Percentiles rank a stretch among this genome's conserved stretches.
phyloP scores from a whole-genome alignment of 2,888 invertebrate genomes.

The Nudaria mundana region DNA sequence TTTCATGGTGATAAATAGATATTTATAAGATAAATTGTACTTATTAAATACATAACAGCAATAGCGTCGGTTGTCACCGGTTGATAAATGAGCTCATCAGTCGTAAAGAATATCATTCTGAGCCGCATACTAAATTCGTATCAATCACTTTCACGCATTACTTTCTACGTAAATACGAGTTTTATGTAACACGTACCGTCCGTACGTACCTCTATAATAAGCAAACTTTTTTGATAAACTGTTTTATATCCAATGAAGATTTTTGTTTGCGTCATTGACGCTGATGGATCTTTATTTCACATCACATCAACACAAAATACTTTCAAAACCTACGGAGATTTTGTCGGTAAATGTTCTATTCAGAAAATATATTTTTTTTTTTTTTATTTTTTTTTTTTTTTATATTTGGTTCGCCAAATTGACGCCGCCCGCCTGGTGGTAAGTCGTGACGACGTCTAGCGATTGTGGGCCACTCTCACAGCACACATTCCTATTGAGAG shows the following conservation, averaged over 20 bases:
- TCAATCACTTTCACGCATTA: conserved; percentile 70
- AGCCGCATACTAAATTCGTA: conserved; percentile 47
- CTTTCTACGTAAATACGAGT: conserved; percentile 59
- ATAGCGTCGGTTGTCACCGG: conserved; percentile 46
- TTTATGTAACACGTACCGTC: conserved; percentile 41
- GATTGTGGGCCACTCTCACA: too few relatives aligned
- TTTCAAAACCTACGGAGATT: conserved; percentile 15
- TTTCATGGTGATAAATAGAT: conserved; percentile 30
- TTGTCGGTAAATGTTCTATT: conserved; percentile 15
- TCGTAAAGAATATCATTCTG: conserved; percentile 38
- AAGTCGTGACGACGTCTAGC: too few relatives aligned
- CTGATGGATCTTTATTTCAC: conserved; percentile 21
- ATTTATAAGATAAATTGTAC: conserved; percentile 44
- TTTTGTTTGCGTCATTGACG: conserved; percentile 28
- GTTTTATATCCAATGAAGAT: too few relatives aligned
- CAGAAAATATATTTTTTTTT: conserved; percentile 17
- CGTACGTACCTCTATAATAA: too few relatives aligned
- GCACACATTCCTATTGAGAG: too few relatives aligned
- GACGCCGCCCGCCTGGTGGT: too few relatives aligned
- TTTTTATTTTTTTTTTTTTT: too few relatives aligned
- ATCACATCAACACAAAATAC: conserved; percentile 10
- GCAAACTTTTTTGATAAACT: too few relatives aligned
- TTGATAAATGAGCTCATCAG: conserved; percentile 69
- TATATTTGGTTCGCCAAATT: too few relatives aligned
- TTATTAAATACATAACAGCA: conserved; percentile 53